Conservation (phyloP, 2,888 invertebrate genomes). For the Uropetala carovei region DNA sequence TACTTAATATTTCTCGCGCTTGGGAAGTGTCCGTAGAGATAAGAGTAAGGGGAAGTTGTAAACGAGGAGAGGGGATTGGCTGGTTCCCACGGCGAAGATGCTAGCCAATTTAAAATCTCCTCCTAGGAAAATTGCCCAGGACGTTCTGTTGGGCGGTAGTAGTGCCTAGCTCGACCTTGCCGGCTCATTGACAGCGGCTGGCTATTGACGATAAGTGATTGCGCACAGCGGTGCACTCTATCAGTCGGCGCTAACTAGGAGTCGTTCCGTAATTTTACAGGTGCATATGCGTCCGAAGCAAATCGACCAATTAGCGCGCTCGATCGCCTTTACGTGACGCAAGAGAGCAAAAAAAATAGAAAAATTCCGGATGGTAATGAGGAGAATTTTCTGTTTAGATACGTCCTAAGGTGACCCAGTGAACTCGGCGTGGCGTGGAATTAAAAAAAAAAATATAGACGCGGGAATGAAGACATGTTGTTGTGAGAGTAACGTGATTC, state of each 20-base stretch:
- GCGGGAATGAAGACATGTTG: no score
- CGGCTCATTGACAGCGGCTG: not conserved
- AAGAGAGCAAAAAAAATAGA: no score
- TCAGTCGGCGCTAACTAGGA: conserved; percentile 18
- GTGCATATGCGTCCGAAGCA: not conserved
- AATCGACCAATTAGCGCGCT: not conserved
- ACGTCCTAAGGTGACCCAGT: no score
- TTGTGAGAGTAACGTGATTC: no score
- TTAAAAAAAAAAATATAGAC: no score
- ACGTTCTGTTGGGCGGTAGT: not conserved
- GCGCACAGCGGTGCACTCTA: conserved; percentile 2
- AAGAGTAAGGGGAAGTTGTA: not conserved
- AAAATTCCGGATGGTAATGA: no score
- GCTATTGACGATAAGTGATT: conserved; percentile 6
- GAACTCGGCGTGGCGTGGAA: no score
- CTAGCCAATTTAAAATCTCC: conserved; percentile 4
- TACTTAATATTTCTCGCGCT: no score
- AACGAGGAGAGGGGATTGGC: not conserved
- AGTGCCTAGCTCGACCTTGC: not conserved
- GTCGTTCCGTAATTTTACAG: conserved; percentile 26
- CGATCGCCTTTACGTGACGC: no score
- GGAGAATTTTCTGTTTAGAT: no score
- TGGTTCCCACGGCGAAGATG: conserved; percentile 12
- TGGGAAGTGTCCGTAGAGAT: no score
- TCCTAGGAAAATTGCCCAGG: not conserved